phyloP scores from a whole-genome alignment of 2,797 vertebrate species.

The Cirrhinus molitorella region DNA sequence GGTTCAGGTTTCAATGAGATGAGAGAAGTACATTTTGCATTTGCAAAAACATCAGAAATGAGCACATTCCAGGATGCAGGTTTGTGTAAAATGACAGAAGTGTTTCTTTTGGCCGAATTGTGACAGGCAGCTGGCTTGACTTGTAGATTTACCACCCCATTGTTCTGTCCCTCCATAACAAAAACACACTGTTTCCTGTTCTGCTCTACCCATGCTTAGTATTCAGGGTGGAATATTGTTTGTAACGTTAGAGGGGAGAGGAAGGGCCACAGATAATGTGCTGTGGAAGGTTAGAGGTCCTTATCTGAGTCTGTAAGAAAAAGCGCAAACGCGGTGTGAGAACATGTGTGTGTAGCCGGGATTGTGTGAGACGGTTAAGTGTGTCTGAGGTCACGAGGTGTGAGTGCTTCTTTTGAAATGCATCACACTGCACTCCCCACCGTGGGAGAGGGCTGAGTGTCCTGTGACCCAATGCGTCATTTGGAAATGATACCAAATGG shows the following conservation, averaged over 20 bases:
- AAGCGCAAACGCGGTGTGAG: slow-evolving; percentile 34
- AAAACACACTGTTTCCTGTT: slow-evolving; percentile 62
- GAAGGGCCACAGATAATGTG: neutral
- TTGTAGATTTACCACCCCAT: slow-evolving; percentile 57
- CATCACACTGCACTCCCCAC: slow-evolving; percentile 44
- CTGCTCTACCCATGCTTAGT: slow-evolving; percentile 23
- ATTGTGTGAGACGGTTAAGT: slow-evolving; percentile 44
- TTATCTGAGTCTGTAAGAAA: slow-evolving; percentile 44
- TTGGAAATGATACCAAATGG: slow-evolving; percentile 18
- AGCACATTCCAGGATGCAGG: slow-evolving; percentile 38
- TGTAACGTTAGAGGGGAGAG: slow-evolving; percentile 21
- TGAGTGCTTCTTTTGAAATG: slow-evolving; percentile 50
- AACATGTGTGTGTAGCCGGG: slow-evolving; percentile 4
- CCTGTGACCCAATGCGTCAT: slow-evolving; percentile 45
- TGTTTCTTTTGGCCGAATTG: slow-evolving; percentile 63
- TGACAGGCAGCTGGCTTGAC: slow-evolving; percentile 48
- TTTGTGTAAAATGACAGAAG: slow-evolving; percentile 52
- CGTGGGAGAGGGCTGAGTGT: slow-evolving; percentile 39
- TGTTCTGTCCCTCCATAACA: slow-evolving; percentile 59
- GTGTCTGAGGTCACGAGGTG: slow-evolving; percentile 53
- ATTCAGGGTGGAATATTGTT: slow-evolving; percentile 46
- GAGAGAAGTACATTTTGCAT: slow-evolving; percentile 2
- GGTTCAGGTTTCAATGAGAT: neutral
- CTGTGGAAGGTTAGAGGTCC: slow-evolving; percentile 20
- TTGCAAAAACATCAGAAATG: neutral